Percentiles rank a stretch among this genome's conserved stretches.
These are phyloP conservation scores for Folsomia manolachei DNA, from an alignment of 2,888 invertebrate species.

Conservation along the genomic window DNA sequence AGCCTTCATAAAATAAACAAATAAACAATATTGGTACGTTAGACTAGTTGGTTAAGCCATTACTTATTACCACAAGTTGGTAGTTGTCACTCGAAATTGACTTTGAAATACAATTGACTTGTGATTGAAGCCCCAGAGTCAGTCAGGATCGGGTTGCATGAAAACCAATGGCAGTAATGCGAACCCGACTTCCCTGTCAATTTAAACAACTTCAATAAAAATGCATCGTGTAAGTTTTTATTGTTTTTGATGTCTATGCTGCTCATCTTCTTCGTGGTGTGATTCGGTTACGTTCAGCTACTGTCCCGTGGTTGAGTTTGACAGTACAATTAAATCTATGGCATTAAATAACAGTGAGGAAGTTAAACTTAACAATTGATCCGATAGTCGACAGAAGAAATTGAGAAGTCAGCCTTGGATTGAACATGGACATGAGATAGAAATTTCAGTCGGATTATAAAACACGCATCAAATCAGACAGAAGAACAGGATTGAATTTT, in stretches of 20 bases:
- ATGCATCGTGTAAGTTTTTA: background rate
- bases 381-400: background rate
- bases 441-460: background rate
- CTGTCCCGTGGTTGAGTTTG: no score
- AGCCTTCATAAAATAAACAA: background rate
- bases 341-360: background rate
- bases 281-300: background rate
- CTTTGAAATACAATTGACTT: slow-evolving; percentile 14
- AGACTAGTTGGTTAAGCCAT: background rate
- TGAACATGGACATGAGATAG: background rate
- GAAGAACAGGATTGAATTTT: background rate
- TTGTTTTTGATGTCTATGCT: no score
- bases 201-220: background rate
- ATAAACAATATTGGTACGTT: background rate
- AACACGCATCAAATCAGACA: background rate
- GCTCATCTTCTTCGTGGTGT: no score
- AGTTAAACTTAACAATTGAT: background rate
- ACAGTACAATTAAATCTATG: no score
- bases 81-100: slow-evolving; percentile 22
- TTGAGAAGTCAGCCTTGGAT: background rate
- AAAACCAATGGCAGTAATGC: no score
- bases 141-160: background rate
- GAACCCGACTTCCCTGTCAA: background rate
- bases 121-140: background rate
- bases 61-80: background rate